Conservation (phyloP, 1,140 invertebrate species). For the Monochamus saltuarius region DNA sequence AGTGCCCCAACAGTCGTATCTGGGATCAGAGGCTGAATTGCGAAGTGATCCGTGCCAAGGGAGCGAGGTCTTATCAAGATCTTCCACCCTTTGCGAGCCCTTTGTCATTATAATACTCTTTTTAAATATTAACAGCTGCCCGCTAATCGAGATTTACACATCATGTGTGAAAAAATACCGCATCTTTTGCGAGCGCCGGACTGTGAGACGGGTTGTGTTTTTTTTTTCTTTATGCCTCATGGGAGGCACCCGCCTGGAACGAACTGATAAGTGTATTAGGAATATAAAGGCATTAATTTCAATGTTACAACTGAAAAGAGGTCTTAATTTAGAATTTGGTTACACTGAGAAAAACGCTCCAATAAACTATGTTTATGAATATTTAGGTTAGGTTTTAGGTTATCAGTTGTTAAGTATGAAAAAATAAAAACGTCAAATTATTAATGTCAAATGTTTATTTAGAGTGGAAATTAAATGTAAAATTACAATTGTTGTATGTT, state of each 20-base stretch:
- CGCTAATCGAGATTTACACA: slow-evolving; percentile 17
- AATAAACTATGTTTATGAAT: no score
- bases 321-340: neutral
- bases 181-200: neutral
- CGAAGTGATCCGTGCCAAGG: slow-evolving; percentile 7
- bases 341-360: no score
- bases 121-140: slow-evolving; percentile 21
- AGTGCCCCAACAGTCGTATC: slow-evolving; percentile 12
- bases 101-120: slow-evolving; percentile 19
- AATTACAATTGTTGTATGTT: no score
- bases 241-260: neutral
- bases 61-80: slow-evolving; percentile 11
- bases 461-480: no score
- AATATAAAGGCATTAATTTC: neutral
- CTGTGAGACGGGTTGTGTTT: neutral
- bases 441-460: no score
- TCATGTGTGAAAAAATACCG: slow-evolving; percentile 20
- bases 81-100: slow-evolving; percentile 11
- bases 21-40: slow-evolving; percentile 14
- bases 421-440: no score
- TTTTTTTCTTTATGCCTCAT: neutral
- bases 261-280: slow-evolving; percentile 8
- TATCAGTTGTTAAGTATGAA: no score
- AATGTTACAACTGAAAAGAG: neutral
- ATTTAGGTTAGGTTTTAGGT: no score